Evolutionary conservation across 2,888 invertebrate species (phyloP), one percentile per base, ranked within the genome.

Genomic region (Leistus spinibarbis): DNA sequence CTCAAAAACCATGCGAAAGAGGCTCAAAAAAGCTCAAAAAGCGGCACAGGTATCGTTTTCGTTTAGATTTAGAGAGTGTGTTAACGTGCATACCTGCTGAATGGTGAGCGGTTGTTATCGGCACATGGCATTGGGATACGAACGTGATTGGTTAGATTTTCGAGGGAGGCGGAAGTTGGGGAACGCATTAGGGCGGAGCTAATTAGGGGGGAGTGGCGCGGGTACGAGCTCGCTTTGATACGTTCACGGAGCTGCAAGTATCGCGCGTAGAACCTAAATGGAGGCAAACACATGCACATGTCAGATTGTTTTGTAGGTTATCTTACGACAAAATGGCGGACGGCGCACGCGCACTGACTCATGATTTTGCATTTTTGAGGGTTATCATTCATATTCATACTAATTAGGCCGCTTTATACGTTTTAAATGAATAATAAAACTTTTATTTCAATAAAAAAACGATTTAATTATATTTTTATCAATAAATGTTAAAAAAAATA

Each of bases 221-320:
- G 91, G 86, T 92, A 93, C 87, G 93, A 93, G 83, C 92, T 91
- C 85, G 94, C 94, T 90, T 94, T 93, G 88, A 95, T 95, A 88
- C 95, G 93, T 87, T 93, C 94, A 87, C 93, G 92, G 87, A 95
- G 91, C 89, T 93, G 94, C 87, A 92, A 90, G 88, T 94, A 94
- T 87, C 93, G 93, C 88, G 93, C 92, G 91, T 94, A 94, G 91
- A 95, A 95, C 91, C 95, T 95, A 85, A 83, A 57, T 40, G n/a
- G n/a, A n/a, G n/a, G 3, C 40, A 63, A 23, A 67, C 66, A 82
- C 82, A 82, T 82, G 82, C 80, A 82, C 69, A 77, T 77, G 72
- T 77, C 76, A 75, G 40, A 56, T 68, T n/a, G n/a, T n/a, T n/a
- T n/a, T n/a, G n/a, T n/a, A n/a, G n/a, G n/a, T n/a, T n/a, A n/a